A percentile compares a stretch with the other conserved stretches of the same genome.
phyloP scores from a whole-genome alignment of 1,140 invertebrate species.

The Zaprionus ornatus region DNA sequence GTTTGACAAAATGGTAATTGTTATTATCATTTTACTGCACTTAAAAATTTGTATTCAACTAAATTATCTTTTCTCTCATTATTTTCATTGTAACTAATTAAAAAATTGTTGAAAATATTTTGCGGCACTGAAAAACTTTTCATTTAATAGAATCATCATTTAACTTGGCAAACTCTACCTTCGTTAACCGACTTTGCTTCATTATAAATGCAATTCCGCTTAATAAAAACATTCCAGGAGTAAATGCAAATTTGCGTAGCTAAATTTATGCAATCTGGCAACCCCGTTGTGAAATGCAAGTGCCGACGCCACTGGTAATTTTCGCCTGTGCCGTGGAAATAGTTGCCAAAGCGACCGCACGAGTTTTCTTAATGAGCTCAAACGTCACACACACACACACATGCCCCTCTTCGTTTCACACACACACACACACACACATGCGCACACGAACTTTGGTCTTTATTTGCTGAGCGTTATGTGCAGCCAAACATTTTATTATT shows the following conservation, averaged over 20 bases:
- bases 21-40: background rate
- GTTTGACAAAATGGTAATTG: background rate
- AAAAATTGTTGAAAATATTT: background rate
- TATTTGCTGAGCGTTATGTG: slow-evolving; percentile 44
- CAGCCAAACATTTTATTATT: slow-evolving; percentile 36
- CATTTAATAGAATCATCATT: background rate
- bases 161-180: background rate
- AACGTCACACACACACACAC: slow-evolving; percentile 50
- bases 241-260: background rate
- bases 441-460: slow-evolving; percentile 42
- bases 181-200: background rate
- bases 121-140: background rate
- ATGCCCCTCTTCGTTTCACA: no score
- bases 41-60: background rate
- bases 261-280: background rate
- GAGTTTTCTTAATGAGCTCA: slow-evolving; percentile 73
- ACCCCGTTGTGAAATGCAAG: background rate
- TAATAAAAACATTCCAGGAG: background rate
- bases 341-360: slow-evolving; percentile 71
- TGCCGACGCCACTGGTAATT: slow-evolving; percentile 17
- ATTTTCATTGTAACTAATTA: background rate
- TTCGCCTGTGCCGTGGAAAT: slow-evolving; percentile 40
- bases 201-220: slow-evolving; percentile 3
- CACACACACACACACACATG: background rate
- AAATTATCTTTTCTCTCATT: background rate